Percentiles rank a stretch among this genome's conserved stretches.
Evolutionary conservation across 2,113 vertebrate genomes (phyloP).

Genomic region (Tinamus guttatus): DNA sequence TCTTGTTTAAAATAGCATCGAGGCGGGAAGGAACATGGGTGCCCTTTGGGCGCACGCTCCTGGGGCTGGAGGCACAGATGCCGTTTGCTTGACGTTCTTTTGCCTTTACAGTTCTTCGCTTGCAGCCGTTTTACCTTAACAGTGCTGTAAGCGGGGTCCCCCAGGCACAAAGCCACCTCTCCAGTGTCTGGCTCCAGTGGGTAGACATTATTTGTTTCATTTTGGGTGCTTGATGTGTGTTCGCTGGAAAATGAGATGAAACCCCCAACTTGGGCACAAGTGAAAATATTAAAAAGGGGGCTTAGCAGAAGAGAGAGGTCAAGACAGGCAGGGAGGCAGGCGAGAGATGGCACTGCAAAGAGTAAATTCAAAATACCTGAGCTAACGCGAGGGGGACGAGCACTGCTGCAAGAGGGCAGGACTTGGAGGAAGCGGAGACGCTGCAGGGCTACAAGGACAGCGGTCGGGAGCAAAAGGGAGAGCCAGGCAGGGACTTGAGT

Average conservation of each 20-base stretch:
- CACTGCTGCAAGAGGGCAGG: accelerated
- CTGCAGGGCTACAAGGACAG: not conserved
- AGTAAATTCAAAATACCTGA: not conserved
- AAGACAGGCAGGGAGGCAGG: not conserved
- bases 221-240: not conserved
- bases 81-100: not conserved
- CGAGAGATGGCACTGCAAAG: not conserved
- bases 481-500: not conserved
- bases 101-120: not conserved
- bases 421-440: accelerated
- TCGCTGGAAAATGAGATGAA: not conserved
- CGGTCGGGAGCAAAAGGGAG: not conserved
- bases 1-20: accelerated
- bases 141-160: not conserved
- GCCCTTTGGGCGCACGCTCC: too few relatives aligned
- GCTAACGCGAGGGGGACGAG: not conserved
- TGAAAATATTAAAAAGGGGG: not conserved
- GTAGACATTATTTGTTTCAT: not conserved
- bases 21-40: too few relatives aligned
- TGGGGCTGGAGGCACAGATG: too few relatives aligned
- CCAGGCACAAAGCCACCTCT: not conserved
- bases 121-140: not conserved
- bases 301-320: not conserved
- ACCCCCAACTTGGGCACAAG: not conserved
- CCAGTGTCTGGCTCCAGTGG: not conserved